Percentiles rank a stretch among this genome's conserved stretches.
These are phyloP conservation scores for Andrena minutula DNA, from an alignment of 2,888 invertebrate genomes.

Conservation along the genomic window DNA sequence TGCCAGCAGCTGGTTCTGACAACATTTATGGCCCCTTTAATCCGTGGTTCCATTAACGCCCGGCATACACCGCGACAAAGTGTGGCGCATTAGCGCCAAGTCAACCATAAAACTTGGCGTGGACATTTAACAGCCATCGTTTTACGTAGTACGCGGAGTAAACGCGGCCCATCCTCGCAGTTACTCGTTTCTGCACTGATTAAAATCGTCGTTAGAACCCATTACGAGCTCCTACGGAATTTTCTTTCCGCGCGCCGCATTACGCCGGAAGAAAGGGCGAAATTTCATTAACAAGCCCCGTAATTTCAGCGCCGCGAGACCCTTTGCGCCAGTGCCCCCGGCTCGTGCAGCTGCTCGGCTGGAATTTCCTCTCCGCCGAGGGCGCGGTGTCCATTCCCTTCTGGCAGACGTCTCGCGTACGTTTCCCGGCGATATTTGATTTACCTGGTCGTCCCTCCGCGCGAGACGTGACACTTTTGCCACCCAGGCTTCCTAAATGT, in stretches of 20 bases:
- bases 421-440: not conserved
- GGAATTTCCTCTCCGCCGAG: not conserved
- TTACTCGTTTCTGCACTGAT: slow-evolving; percentile 42
- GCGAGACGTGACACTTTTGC: too few species aligned
- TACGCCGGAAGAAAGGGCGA: slow-evolving; percentile 26
- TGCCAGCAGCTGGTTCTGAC: slow-evolving; percentile 59
- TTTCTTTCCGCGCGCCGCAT: slow-evolving; percentile 20
- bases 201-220: slow-evolving; percentile 64
- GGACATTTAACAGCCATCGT: slow-evolving; percentile 65
- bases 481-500: too few species aligned
- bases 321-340: not conserved
- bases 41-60: slow-evolving; percentile 73
- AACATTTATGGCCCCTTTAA: slow-evolving; percentile 76
- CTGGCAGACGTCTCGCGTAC: not conserved
- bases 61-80: slow-evolving; percentile 63
- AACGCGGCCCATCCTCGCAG: slow-evolving; percentile 3
- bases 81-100: slow-evolving; percentile 65
- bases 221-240: slow-evolving; percentile 35
- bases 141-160: slow-evolving; percentile 40
- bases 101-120: slow-evolving; percentile 67
- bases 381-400: not conserved
- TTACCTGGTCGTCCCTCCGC: not conserved
- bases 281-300: slow-evolving; percentile 47
- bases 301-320: slow-evolving; percentile 1
- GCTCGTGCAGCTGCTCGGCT: not conserved